A percentile compares a stretch with the other conserved stretches of the same genome.
phyloP scores from a whole-genome alignment of 2,888 invertebrate species.

The Agrotis exclamationis region DNA sequence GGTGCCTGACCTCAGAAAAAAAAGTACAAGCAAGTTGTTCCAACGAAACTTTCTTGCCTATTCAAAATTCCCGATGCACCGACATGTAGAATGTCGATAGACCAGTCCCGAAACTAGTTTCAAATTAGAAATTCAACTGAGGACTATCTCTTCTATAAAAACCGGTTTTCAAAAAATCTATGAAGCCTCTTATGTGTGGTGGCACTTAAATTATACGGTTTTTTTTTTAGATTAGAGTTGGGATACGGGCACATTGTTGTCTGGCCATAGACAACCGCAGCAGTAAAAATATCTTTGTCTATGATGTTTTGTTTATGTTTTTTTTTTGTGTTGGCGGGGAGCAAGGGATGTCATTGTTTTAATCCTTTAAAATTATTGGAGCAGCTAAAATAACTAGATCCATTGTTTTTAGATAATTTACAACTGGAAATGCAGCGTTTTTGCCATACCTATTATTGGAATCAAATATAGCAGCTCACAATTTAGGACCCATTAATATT shows the following conservation, averaged over 20 bases:
- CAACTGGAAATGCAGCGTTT: background rate
- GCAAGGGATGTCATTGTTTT: background rate
- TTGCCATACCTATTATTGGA: no score
- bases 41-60: conserved; percentile 27
- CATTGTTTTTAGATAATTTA: background rate
- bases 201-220: conserved; percentile 45
- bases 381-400: background rate
- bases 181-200: conserved; percentile 33
- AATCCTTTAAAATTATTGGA: background rate
- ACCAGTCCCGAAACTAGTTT: conserved; percentile 55
- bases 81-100: conserved; percentile 44
- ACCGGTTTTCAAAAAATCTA: conserved; percentile 59
- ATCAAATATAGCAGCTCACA: no score
- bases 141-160: conserved; percentile 48
- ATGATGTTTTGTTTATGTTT: conserved; percentile 59
- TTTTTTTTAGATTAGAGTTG: conserved; percentile 60
- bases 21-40: conserved; percentile 14
- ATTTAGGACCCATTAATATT: no score
- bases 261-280: conserved; percentile 71
- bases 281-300: conserved; percentile 67
- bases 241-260: conserved; percentile 76
- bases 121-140: conserved; percentile 58
- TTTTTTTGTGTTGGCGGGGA: conserved; percentile 20
- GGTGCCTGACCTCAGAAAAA: conserved; percentile 26
- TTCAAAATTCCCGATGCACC: conserved; percentile 46